Evolutionary conservation across 2,797 vertebrate species (phyloP), one percentile per base, ranked within the genome.

Genomic region (Gallinago stenura): DNA sequence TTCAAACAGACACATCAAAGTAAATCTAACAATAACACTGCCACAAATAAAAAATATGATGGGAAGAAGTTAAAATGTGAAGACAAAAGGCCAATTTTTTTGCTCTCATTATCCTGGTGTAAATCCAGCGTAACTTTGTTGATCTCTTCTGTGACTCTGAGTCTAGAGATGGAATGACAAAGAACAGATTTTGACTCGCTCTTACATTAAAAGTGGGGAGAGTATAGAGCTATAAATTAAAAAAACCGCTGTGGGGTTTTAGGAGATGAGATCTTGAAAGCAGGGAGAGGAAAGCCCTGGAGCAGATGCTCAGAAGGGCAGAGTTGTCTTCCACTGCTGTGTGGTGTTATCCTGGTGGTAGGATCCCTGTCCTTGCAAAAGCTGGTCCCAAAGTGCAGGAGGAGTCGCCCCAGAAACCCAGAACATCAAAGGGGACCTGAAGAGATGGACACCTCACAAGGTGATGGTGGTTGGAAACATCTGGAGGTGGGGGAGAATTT

Each of bases 1-100:
- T 95, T 95, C 79, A 95, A 95, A 75, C 57, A 93, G 84, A 66
- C 71, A 90, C 94, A 96, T 96, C 95, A 97, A 96, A 97, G 92
- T 70, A 94, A 92, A 94, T 95, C 60, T 85, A 94, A 92, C 92
- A 97, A 89, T 95, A 95, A 92, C 53, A 68, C 71, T 91, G 90
- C 57, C 93, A 89, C 82, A 91, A 92, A 91, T 94, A 94, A 96
- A 93, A 92, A 91, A 85, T 89, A 83, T 22, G 61, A 95, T 28
- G 62, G 71, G 61, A 94, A 89, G 33, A 91, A 78, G 53, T 89
- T 91, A 83, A 96, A 93, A 89, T 72, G 37, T 31, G 79, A 89
- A 92, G 71, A 89, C 46, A 93, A 90, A 83, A 33, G 53, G 65
- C 65, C 72, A 46, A 5, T 64, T 86, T 85, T 85, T 83, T 93